Percentiles rank a stretch among this genome's conserved stretches.
phyloP scores from a whole-genome alignment of 2,797 vertebrate species.

The Mergus octosetaceus region DNA sequence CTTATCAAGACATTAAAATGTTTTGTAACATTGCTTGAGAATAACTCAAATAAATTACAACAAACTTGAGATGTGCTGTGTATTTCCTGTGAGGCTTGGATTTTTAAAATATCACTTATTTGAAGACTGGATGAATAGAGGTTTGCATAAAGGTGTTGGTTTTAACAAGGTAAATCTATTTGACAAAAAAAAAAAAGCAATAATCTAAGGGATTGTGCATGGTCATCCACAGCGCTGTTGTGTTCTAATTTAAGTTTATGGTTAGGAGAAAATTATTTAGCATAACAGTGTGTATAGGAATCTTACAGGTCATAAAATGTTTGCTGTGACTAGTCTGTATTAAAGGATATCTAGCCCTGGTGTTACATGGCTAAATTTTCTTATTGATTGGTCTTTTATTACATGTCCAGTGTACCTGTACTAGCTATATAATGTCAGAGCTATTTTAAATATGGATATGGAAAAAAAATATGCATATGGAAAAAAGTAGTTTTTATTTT shows the following conservation, averaged over 20 bases:
- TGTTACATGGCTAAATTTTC: background rate
- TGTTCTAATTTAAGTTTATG: background rate
- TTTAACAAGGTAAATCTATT: background rate
- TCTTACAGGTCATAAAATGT: background rate
- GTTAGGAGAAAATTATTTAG: background rate
- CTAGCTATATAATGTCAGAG: background rate
- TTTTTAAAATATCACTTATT: background rate
- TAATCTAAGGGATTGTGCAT: background rate
- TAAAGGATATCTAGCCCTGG: background rate
- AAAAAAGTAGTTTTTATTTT: too few species aligned
- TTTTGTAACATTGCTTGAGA: constrained; percentile 79
- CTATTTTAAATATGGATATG: background rate
- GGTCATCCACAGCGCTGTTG: background rate
- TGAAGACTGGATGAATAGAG: background rate
- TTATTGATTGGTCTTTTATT: background rate
- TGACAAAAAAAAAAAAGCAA: background rate
- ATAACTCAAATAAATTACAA: constrained; percentile 77
- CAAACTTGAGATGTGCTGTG: background rate
- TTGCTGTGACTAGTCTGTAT: background rate
- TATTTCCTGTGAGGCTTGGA: background rate
- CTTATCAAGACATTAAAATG: constrained; percentile 80
- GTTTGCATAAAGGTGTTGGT: background rate
- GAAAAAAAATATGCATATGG: too few species aligned
- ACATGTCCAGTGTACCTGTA: background rate
- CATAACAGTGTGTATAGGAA: background rate